Base-by-base conservation (phyloP, 1,140 invertebrate species). In the Brachionus rotundiformis region DNA sequence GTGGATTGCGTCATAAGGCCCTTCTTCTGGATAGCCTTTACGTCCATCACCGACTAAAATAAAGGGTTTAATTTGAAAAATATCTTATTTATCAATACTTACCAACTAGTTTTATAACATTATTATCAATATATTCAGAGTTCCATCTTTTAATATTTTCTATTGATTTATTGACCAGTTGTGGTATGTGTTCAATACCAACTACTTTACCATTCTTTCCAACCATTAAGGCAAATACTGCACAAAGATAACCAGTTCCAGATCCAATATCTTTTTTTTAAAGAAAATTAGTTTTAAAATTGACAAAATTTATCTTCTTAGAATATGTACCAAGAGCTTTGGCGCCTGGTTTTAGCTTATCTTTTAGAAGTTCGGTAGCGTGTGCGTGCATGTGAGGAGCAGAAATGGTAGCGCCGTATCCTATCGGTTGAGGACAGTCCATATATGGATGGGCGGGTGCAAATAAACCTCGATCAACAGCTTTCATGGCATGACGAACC, bases 201-300 rank as follows among this genome's bases (percentile, higher is more conserved):
- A 98, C 90, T 10, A 91, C 92, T 84, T 90, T 86, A 31, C 95
- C 95, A 82, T 89, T 91, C 63, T 91, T 88, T 36, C 93, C 93
- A 11, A 95, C 90, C 93, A 96, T 93, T 1, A 92, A 86, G 36
- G 93, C 93, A 92, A 98, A 95, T 85, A 95, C 97, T n/a, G 94
- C 93, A 41, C 95, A 96, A 10, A 98, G 90, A 87, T 97, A 98
- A 4, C 95, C 95, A 85, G 93, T 95, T 19, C 96, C 96, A 83
- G 94, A 97, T 10, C 96, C 96, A 81, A 98, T 94, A 90, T 98
- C 96, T 71, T n/a, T 39, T 19, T 63, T 16, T n/a, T 29, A 31
- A 33, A 13, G 11, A 5, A 7, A 2, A 3, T 5, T 29, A 13
- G 3, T 10, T 29, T 63, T 33, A 10, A 19, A 27, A 29, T 63